Evolutionary conservation across 2,797 vertebrate species (phyloP).

Genomic region (Anguilla marmorata): DNA sequence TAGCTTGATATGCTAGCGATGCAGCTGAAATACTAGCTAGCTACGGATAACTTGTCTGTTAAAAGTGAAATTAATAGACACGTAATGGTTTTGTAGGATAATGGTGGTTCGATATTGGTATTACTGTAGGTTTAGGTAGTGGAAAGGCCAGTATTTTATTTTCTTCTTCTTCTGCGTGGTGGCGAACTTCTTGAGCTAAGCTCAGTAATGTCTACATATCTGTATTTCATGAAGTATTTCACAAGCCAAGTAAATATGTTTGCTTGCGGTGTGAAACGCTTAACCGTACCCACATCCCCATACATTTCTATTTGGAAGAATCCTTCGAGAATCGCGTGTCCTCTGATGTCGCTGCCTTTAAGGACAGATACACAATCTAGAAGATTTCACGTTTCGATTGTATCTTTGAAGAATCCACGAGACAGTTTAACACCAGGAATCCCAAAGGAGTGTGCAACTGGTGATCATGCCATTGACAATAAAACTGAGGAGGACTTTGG

Average conservation of each 20-base stretch:
- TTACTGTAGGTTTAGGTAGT: not conserved
- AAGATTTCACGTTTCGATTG: conserved; percentile 4
- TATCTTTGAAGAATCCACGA: conserved; percentile 11
- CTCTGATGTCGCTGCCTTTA: not conserved
- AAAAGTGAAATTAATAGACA: not conserved
- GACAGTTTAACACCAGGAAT: not conserved
- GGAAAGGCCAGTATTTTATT: not conserved
- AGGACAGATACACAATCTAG: conserved; percentile 1
- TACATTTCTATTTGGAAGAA: not conserved
- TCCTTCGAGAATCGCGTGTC: not conserved
- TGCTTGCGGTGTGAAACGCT: conserved; percentile 13
- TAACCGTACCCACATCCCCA: not conserved
- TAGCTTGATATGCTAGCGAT: not conserved
- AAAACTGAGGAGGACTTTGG: conserved; percentile 69
- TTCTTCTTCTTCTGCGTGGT: not conserved
- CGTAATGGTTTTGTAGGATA: not conserved
- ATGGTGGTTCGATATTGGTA: not conserved
- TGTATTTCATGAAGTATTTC: conserved; percentile 22
- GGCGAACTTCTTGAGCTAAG: not conserved
- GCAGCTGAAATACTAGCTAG: not conserved
- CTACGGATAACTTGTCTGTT: not conserved
- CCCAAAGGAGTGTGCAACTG: not conserved
- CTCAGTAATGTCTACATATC: conserved; percentile 24
- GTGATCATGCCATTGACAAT: conserved; percentile 32
- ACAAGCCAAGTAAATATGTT: not conserved